phyloP scores from a whole-genome alignment of 2,888 invertebrate genomes.

The Oscheius sp. region DNA sequence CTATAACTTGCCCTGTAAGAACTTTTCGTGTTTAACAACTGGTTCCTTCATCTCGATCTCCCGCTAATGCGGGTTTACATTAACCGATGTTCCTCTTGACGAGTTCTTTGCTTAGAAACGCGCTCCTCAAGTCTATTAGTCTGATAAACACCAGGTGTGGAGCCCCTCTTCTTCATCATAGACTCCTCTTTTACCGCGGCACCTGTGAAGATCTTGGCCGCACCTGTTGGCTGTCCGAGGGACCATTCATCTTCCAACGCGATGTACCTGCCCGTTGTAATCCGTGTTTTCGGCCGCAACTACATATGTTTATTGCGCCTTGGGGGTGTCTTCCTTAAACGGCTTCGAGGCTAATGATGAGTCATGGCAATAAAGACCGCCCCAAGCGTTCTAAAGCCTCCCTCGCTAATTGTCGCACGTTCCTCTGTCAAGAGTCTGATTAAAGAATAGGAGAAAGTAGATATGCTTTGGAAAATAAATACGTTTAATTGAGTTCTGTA shows the following conservation, averaged over 20 bases:
- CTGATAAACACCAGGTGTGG: slow-evolving; percentile 17
- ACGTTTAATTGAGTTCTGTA: neutral
- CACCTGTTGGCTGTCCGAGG: slow-evolving; percentile 31
- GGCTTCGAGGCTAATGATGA: slow-evolving; percentile 14
- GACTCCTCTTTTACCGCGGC: slow-evolving; percentile 6
- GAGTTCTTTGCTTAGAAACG: slow-evolving; percentile 2
- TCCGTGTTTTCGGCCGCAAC: slow-evolving; percentile 34
- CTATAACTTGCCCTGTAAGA: too few species aligned
- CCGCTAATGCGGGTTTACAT: slow-evolving; percentile 24
- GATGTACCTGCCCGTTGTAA: slow-evolving; percentile 38
- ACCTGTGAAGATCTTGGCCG: slow-evolving; percentile 26
- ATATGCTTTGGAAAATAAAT: too few species aligned
- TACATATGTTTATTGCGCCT: slow-evolving; percentile 35
- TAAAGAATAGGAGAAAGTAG: neutral
- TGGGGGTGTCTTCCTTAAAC: slow-evolving; percentile 24
- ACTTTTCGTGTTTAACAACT: slow-evolving; percentile 12
- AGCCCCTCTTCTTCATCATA: slow-evolving; percentile 15
- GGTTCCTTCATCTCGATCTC: slow-evolving; percentile 4
- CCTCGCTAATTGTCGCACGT: neutral
- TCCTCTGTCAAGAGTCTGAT: neutral
- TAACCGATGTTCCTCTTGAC: slow-evolving; percentile 6
- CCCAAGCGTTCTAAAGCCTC: neutral
- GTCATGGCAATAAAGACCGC: slow-evolving; percentile 9
- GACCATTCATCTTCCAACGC: slow-evolving; percentile 36
- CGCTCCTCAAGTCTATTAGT: slow-evolving; percentile 3